Evolutionary conservation across 2,797 vertebrate genomes (phyloP), one percentile per base, ranked within the genome.

Genomic region (Lerista edwardsae): DNA sequence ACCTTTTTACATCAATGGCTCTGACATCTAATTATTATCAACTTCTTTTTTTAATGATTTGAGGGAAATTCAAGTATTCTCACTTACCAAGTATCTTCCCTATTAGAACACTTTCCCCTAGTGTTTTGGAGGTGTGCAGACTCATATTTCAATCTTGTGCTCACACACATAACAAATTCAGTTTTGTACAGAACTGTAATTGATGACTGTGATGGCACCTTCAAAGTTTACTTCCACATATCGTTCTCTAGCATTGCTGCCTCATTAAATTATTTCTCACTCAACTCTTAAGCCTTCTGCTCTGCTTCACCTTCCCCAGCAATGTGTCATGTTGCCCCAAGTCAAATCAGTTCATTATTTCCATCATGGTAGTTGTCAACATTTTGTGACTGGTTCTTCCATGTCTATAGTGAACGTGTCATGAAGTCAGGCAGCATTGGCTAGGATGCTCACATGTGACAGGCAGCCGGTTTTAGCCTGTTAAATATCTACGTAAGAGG

Each of bases 1-100:
- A 75, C 25, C 6, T 69, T 82, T 69, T 76, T 68, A 31, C 25
- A 69, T 92, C 93, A 92, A 89, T 91, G 91, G 86, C 91, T 91
- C 79, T 86, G 68, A 76, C 84, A 68, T 84, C 73, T 85, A 36
- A 7, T 36, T 4, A 69, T 69, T 4, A 69, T 69, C 67, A 69
- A 34, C 21, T 68, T 65, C 59, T 41, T 90, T 47, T 55, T 55
- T 55, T 55, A 51, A 88, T 81, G 71, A 84, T 91, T 59, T 87
- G 89, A 90, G 92, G 79, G 88, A 92, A 89, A 89, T 90, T 62
- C 62, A 71, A 80, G 51, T 2, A 0, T 72, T 87, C 31, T 88
- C 36, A 27, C n/a, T 89, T 87, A 88, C 47, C 47, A 77, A 82
- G 71, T 90, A 85, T 80, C 73, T 89, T 90, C 41, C 6, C 23